These are phyloP conservation scores for Ophiothrix spiculata DNA, from an alignment of 35 echinoderm and acorn worm species.

Conservation along the genomic window DNA sequence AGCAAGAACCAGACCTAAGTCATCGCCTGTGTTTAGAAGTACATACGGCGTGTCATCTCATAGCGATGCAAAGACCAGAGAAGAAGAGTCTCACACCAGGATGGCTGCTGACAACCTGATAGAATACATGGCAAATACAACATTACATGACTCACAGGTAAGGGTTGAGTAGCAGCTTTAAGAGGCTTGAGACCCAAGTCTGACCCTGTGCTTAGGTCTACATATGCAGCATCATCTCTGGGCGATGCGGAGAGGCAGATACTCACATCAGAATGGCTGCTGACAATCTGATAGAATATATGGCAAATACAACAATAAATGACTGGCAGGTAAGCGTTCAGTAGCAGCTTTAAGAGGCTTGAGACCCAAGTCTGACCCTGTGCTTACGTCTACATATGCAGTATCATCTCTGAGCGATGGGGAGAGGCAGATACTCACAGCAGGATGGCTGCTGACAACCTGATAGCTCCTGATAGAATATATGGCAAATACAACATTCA, in stretches of 20 bases:
- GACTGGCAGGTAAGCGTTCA: neutral
- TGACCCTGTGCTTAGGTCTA: neutral
- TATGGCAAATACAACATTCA: neutral
- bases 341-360: too few relatives aligned
- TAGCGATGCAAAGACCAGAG: neutral
- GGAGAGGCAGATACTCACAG: too few relatives aligned
- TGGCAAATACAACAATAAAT: neutral
- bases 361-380: neutral
- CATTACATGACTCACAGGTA: neutral
- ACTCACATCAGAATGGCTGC: too few relatives aligned
- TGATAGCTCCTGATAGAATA: constrained; percentile 12
- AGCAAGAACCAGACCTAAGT: neutral
- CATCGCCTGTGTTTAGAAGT: neutral
- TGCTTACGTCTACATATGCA: neutral
- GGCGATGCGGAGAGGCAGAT: neutral
- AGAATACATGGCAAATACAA: neutral
- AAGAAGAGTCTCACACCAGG: too few relatives aligned
- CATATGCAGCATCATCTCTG: neutral
- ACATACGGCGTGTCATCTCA: neutral
- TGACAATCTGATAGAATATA: constrained; percentile 12
- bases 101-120: constrained; percentile 1
- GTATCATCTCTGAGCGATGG: too few relatives aligned
- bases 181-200: neutral
- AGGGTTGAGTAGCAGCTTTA: too few relatives aligned
- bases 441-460: neutral